Conservation (phyloP, 2,797 vertebrate species). For the Pipistrellus pipistrellus region DNA sequence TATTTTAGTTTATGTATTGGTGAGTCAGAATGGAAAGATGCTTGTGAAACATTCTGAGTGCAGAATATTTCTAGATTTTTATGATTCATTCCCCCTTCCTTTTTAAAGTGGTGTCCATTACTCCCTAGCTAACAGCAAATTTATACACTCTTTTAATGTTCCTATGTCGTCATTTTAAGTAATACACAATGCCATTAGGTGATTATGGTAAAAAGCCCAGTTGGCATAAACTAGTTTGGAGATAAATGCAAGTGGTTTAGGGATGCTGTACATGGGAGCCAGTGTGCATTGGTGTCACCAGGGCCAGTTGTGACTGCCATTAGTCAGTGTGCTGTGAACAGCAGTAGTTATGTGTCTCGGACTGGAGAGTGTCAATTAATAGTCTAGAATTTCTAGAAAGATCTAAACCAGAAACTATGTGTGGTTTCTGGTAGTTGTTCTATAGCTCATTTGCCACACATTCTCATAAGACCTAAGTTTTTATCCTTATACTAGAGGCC, state of each 20-base stretch:
- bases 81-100: not conserved
- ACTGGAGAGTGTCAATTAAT: not conserved
- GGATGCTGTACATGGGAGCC: fast-evolving
- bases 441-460: not conserved
- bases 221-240: not conserved
- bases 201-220: not conserved
- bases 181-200: not conserved
- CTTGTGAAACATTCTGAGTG: not conserved
- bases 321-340: not conserved
- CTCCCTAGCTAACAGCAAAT: not conserved
- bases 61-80: not conserved
- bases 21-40: not conserved
- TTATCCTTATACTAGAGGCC: not conserved
- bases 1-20: not conserved
- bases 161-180: not conserved
- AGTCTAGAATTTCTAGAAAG: not conserved
- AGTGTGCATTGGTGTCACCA: not conserved
- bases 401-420: not conserved
- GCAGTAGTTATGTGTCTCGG: not conserved
- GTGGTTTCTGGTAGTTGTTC: not conserved
- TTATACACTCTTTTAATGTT: not conserved
- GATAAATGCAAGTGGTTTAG: not conserved
- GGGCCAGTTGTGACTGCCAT: not conserved
- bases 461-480: not conserved
- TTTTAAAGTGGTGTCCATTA: not conserved